phyloP scores from a whole-genome alignment of 2,888 invertebrate genomes.

The Parelbella ahira region DNA sequence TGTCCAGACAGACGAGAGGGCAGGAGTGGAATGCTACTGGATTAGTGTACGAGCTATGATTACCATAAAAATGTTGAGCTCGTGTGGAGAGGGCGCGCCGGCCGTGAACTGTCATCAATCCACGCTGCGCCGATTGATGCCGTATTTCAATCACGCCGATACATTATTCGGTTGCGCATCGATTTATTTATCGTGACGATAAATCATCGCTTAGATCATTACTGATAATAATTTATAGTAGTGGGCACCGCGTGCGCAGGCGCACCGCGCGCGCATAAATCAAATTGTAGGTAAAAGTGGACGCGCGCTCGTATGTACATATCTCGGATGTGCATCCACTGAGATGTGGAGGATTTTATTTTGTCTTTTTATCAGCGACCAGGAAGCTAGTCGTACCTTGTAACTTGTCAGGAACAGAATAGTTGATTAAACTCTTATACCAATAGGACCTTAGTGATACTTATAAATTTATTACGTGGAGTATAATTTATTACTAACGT shows the following conservation, averaged over 20 bases:
- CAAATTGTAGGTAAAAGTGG: conserved; percentile 37
- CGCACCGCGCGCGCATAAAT: conserved; percentile 46
- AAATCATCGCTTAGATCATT: conserved; percentile 72
- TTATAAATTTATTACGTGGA: too few relatives aligned
- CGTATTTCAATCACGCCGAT: conserved; percentile 40
- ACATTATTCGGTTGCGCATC: conserved; percentile 50
- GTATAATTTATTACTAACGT: too few relatives aligned
- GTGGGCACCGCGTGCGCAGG: conserved; percentile 40
- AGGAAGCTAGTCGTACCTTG: too few relatives aligned
- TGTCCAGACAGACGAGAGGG: too few relatives aligned
- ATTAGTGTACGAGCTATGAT: too few relatives aligned
- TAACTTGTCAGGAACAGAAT: too few relatives aligned
- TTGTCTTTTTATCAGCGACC: background rate
- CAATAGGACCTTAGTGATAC: too few relatives aligned
- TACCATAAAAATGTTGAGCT: conserved; percentile 10
- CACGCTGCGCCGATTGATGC: conserved; percentile 22
- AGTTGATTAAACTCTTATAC: too few relatives aligned
- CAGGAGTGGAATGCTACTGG: too few relatives aligned
- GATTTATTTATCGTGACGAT: conserved; percentile 69
- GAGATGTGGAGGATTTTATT: conserved; percentile 7
- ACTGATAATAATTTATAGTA: conserved; percentile 73
- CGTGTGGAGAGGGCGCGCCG: background rate
- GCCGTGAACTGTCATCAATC: conserved; percentile 21
- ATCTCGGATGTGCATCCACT: background rate
- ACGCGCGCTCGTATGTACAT: conserved; percentile 6